Evolutionary conservation across 2,113 vertebrate genomes (phyloP), one percentile per base, ranked within the genome.

Genomic region (Brevimyrus niger): DNA sequence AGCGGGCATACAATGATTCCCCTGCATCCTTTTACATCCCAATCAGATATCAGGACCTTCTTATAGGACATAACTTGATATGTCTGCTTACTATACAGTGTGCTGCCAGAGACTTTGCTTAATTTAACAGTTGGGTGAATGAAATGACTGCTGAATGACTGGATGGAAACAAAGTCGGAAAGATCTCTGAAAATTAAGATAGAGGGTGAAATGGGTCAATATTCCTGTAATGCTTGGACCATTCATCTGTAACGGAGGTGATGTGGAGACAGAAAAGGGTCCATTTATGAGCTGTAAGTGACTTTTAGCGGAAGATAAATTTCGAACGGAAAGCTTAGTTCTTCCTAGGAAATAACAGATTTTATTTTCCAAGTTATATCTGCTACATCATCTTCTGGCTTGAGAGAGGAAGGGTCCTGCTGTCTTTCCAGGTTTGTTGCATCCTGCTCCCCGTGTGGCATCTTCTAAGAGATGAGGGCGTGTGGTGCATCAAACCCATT

Each of bases 401-500:
- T 42, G 58, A 27, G 42, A 58, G 84, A 53, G n/a, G 61, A 69
- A 21, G n/a, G 2, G 2, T 23, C 46, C 53, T 46, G 44, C 61
- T 50, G 21, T 27, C 46, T 44, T 10, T 4, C 10, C 58, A 61
- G 87, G 19, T 44, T 31, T 35, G 42, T 31, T 73, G 13, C 3
- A 0, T 11, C 13, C 47, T 42, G n/a, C 61, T 58, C n/a, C 46
- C 46, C 11, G 2, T 50, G 15, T n/a, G 50, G 87, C 44, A 27
- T 19, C 9, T 89, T 61, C 31, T 44, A 21, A 85, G 76, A 50
- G 17, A 69, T 27, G 73, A 65, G 51, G 35, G 35, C 2, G 3
- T 58, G 88, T n/a, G 42, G 11, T 50, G 47, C 35, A 44, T 89
- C 51, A 89, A 61, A 82, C 69, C 88, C 50, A 84, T 85, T 85